Conservation (phyloP, 2,888 invertebrate species). For the Acleris literana region DNA sequence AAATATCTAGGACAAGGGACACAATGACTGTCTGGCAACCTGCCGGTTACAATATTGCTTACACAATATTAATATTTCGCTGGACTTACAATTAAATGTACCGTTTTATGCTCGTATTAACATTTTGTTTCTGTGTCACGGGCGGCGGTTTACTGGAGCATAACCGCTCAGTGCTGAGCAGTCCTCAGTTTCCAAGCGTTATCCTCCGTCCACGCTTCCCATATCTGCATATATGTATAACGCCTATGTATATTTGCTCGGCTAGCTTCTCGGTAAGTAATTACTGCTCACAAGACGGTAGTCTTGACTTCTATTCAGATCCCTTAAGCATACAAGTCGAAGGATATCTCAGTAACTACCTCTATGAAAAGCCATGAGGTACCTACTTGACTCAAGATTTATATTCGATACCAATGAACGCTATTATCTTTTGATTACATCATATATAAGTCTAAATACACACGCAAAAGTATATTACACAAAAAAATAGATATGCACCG, state of each 20-base stretch:
- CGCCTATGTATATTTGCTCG: conserved; percentile 9
- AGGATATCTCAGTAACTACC: conserved; percentile 19
- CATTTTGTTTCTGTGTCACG: neutral
- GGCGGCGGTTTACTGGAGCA: conserved; percentile 30
- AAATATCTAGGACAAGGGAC: no score
- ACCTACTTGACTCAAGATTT: conserved; percentile 6
- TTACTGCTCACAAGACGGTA: conserved; percentile 42
- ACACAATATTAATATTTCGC: no score
- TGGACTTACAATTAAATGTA: neutral
- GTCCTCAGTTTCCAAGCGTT: neutral
- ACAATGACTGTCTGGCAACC: no score
- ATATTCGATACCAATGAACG: conserved; percentile 8
- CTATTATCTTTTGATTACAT: conserved; percentile 1
- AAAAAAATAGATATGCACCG: conserved; percentile 79
- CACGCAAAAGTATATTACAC: conserved; percentile 42
- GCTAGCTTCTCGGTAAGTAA: conserved; percentile 53
- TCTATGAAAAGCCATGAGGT: conserved; percentile 1
- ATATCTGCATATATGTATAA: neutral
- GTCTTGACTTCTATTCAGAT: conserved; percentile 10
- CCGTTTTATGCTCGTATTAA: no score
- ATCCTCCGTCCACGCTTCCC: neutral
- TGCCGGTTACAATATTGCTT: no score
- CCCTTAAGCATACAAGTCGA: conserved; percentile 19
- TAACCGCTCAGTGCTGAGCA: conserved; percentile 1
- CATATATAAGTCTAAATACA: conserved; percentile 6